A percentile compares a stretch with the other conserved stretches of the same genome.
Conservation (phyloP, 2,113 vertebrate species). For the Antechinus stuartii region DNA sequence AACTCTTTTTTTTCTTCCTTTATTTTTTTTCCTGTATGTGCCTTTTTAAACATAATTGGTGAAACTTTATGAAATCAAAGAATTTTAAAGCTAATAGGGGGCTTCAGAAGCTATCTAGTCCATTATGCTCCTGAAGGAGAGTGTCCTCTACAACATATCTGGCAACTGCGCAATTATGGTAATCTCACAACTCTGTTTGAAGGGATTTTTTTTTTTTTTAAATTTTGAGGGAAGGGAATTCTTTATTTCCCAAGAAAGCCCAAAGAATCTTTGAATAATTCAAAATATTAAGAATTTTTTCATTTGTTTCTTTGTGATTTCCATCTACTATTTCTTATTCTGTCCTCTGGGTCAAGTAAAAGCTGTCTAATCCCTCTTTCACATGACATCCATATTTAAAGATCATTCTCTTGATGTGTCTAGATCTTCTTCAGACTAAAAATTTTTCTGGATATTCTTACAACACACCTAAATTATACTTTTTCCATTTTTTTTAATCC, state of each 20-base stretch:
- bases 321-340: neutral
- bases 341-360: neutral
- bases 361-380: neutral
- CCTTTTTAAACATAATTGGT: neutral
- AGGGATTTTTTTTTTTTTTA: neutral
- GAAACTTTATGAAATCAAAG: neutral
- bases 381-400: neutral
- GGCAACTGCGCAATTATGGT: neutral
- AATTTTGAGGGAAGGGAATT: neutral
- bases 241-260: neutral
- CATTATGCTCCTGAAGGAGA: neutral
- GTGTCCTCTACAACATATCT: neutral
- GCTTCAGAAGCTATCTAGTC: neutral
- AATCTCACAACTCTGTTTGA: neutral
- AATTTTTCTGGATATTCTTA: neutral
- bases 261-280: neutral
- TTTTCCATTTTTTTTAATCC: neutral
- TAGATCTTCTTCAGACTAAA: neutral
- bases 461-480: neutral
- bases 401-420: neutral
- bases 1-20: neutral
- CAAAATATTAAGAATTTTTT: neutral
- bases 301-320: neutral
- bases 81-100: neutral
- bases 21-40: neutral